phyloP scores from a whole-genome alignment of 2,797 vertebrate species.

The Salmo trutta region DNA sequence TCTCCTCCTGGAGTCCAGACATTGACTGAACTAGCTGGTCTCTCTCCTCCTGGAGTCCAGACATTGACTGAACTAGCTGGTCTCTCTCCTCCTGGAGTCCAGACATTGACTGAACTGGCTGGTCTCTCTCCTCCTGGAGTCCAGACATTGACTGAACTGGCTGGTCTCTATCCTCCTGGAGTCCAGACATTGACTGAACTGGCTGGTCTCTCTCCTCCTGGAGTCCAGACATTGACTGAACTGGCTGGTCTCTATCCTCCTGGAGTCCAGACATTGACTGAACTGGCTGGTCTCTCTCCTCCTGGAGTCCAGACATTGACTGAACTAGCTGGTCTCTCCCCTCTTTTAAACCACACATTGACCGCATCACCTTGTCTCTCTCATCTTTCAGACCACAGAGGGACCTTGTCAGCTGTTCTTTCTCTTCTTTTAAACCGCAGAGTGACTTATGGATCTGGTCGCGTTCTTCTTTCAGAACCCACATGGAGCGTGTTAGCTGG shows the following conservation, averaged over 20 bases:
- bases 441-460: conserved; percentile 56
- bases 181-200: conserved; percentile 40
- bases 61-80: too few relatives aligned
- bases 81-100: conserved; percentile 47
- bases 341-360: conserved; percentile 45
- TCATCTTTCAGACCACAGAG: conserved; percentile 47
- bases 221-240: conserved; percentile 39
- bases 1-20: conserved; percentile 44
- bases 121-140: conserved; percentile 49
- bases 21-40: conserved; percentile 34
- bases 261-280: conserved; percentile 45
- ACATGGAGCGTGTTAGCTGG: conserved; percentile 67
- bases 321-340: conserved; percentile 51
- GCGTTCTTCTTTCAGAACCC: conserved; percentile 56
- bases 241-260: conserved; percentile 54
- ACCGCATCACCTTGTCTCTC: conserved; percentile 45
- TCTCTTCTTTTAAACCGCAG: conserved; percentile 55
- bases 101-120: conserved; percentile 46
- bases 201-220: conserved; percentile 50
- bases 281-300: conserved; percentile 47
- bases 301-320: conserved; percentile 46
- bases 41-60: conserved; percentile 55
- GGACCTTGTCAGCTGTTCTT: conserved; percentile 48
- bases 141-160: conserved; percentile 36
- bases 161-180: conserved; percentile 50